These are phyloP conservation scores for Cichlasoma orientale DNA, from an alignment of 2,797 vertebrate species.

Conservation along the genomic window DNA sequence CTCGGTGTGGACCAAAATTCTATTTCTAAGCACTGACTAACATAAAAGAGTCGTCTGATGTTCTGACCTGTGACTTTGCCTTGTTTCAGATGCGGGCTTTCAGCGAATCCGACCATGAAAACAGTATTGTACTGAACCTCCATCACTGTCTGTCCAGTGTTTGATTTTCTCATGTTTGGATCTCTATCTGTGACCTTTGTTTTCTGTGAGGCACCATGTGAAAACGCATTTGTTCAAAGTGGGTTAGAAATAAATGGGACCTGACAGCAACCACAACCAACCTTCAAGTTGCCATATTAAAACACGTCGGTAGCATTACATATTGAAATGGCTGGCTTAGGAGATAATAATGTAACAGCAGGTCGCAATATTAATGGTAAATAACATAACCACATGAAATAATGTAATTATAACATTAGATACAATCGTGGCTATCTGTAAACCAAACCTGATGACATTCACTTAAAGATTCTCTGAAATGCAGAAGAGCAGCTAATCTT, in stretches of 20 bases:
- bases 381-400: neutral
- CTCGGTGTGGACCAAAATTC: conserved; percentile 20
- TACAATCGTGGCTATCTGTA: too few relatives aligned
- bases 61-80: conserved; percentile 53
- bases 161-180: conserved; percentile 49
- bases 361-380: neutral
- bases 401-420: neutral
- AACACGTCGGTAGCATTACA: neutral
- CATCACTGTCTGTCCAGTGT: conserved; percentile 11
- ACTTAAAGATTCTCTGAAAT: neutral
- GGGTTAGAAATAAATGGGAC: neutral
- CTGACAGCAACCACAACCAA: conserved; percentile 3
- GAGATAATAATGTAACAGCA: rapidly evolving
- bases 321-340: neutral
- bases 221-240: conserved; percentile 25
- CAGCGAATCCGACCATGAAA: conserved; percentile 33
- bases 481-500: neutral
- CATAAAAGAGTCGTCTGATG: conserved; percentile 59
- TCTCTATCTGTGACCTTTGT: conserved; percentile 39
- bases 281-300: neutral
- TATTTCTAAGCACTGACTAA: conserved; percentile 1
- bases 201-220: neutral
- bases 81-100: conserved; percentile 41
- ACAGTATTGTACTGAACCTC: neutral
- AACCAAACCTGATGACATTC: neutral